Evolutionary conservation across 2,888 invertebrate species (phyloP).

Genomic region (Dryomyza anilis): DNA sequence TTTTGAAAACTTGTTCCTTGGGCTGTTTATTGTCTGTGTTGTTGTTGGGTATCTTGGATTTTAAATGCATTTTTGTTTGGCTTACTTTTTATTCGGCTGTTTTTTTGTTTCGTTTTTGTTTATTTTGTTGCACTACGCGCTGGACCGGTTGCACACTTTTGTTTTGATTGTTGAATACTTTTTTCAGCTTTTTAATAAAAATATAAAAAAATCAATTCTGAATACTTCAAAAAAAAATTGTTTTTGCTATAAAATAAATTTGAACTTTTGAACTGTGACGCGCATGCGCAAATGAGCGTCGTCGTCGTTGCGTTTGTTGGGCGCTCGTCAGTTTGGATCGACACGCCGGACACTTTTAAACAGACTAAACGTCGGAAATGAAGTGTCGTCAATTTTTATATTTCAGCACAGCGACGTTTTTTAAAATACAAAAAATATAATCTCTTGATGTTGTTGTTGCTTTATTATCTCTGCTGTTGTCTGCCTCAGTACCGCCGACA

Average conservation of each 20-base stretch:
- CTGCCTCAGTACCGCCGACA: not conserved
- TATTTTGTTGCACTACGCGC: slow-evolving; percentile 8
- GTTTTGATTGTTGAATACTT: not conserved
- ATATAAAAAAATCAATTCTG: not conserved
- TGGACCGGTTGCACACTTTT: slow-evolving; percentile 8
- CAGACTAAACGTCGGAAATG: slow-evolving; percentile 49
- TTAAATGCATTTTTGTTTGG: not conserved
- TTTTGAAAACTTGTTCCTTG: slow-evolving; percentile 32
- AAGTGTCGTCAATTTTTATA: slow-evolving; percentile 46
- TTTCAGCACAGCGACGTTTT: slow-evolving; percentile 22
- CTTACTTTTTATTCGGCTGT: not conserved
- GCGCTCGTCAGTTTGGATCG: slow-evolving; percentile 19
- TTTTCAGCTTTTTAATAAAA: not conserved
- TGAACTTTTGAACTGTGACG: no score
- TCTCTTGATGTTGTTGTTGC: not conserved
- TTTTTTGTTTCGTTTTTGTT: not conserved
- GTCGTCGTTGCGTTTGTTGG: not conserved
- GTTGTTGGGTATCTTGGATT: not conserved
- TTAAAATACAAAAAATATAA: slow-evolving; percentile 14
- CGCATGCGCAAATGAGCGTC: slow-evolving; percentile 1
- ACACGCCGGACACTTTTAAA: slow-evolving; percentile 37
- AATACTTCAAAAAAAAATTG: not conserved
- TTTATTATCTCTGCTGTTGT: not conserved
- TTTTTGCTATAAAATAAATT: not conserved
- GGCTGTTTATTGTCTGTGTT: slow-evolving; percentile 3